A percentile compares a stretch with the other conserved stretches of the same genome.
These are phyloP conservation scores for Limenitis camilla DNA, from an alignment of 2,888 invertebrate genomes.

Conservation along the genomic window DNA sequence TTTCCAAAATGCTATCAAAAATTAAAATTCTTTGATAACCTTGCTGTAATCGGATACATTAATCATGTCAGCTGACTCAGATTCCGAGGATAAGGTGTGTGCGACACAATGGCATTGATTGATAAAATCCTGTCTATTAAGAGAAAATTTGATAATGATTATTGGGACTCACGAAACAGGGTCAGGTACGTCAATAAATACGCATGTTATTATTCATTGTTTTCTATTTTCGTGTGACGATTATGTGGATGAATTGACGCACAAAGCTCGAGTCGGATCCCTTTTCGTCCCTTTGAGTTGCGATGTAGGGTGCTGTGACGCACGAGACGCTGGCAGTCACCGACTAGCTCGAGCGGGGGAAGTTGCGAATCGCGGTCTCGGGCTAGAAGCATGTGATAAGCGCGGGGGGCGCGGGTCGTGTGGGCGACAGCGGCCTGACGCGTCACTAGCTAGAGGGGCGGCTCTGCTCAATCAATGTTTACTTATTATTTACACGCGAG, in stretches of 20 bases:
- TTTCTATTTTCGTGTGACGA: slow-evolving; percentile 47
- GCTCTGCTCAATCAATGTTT: slow-evolving; percentile 52
- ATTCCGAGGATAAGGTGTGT: slow-evolving; percentile 40
- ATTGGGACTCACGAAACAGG: slow-evolving; percentile 57
- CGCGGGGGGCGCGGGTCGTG: slow-evolving; percentile 36
- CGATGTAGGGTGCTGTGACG: slow-evolving; percentile 40
- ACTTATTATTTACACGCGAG: slow-evolving; percentile 59
- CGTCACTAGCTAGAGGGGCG: slow-evolving; percentile 59
- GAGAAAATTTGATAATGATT: slow-evolving; percentile 66
- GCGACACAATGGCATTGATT: slow-evolving; percentile 81
- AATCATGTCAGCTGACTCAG: slow-evolving; percentile 37
- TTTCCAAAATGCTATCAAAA: slow-evolving; percentile 32
- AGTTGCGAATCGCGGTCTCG: too few species aligned
- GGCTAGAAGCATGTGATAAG: slow-evolving; percentile 32
- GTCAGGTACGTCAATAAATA: slow-evolving; percentile 63
- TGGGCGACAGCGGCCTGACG: slow-evolving; percentile 42
- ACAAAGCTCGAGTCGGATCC: slow-evolving; percentile 33
- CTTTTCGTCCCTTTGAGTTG: slow-evolving; percentile 35
- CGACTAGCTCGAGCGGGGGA: slow-evolving; percentile 32
- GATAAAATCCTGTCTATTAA: slow-evolving; percentile 81
- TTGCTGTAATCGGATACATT: slow-evolving; percentile 16
- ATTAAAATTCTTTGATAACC: slow-evolving; percentile 22
- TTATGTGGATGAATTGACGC: slow-evolving; percentile 47
- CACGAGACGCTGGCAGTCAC: slow-evolving; percentile 44
- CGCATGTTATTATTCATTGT: slow-evolving; percentile 55